A percentile compares a stretch with the other conserved stretches of the same genome.
Conservation (phyloP, 2,113 vertebrate genomes). For the Phrynocephalus versicolor region DNA sequence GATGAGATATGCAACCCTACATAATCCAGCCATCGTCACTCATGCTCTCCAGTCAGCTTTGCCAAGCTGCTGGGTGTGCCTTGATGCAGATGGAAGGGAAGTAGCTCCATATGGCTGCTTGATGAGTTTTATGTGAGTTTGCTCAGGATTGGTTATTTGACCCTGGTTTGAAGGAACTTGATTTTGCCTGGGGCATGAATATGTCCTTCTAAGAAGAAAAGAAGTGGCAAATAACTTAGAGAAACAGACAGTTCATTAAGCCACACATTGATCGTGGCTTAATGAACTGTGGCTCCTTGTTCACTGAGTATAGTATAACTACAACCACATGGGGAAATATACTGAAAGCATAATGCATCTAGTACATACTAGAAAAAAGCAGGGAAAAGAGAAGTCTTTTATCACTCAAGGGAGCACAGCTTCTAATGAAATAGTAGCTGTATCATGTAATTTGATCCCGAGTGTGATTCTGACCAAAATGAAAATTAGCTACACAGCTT, state of each 20-base stretch:
- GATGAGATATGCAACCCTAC: constrained; percentile 5
- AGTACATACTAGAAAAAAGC: not conserved
- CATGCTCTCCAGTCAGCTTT: not conserved
- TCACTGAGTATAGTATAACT: not conserved
- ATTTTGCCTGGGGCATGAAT: constrained; percentile 41
- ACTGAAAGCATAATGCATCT: not conserved
- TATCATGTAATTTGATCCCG: not conserved
- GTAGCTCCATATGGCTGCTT: constrained; percentile 30
- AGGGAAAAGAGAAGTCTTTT: not conserved
- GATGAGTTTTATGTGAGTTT: constrained; percentile 1
- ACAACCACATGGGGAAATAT: not conserved
- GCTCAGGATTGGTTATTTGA: constrained; percentile 16
- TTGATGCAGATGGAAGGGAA: constrained; percentile 24
- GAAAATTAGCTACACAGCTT: not conserved
- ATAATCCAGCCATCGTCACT: constrained; percentile 15
- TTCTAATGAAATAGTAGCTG: not conserved
- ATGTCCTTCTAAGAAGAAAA: constrained; percentile 31
- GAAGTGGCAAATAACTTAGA: not conserved
- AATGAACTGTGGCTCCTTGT: not conserved
- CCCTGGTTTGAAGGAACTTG: not conserved
- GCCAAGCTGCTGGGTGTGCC: constrained; percentile 55
- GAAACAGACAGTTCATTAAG: not conserved
- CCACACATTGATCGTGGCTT: not conserved
- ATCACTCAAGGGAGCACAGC: too few relatives aligned
- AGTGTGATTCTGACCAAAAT: not conserved